Evolutionary conservation across 1,140 invertebrate genomes (phyloP).

Genomic region (Apolygus lucorum): DNA sequence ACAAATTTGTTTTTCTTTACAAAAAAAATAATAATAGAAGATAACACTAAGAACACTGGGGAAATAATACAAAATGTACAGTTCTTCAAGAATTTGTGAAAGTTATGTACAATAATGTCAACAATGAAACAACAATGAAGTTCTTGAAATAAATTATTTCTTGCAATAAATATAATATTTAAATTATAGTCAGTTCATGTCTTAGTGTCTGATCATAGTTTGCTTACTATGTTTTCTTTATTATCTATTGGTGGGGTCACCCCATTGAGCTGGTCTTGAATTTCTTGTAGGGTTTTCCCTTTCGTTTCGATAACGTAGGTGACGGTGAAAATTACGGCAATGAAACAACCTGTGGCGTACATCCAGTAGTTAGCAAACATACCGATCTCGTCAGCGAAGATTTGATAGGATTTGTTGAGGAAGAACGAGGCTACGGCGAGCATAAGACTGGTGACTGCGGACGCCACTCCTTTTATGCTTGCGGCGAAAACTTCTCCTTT

Average conservation of each 20-base stretch:
- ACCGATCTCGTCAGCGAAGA: constrained; percentile 50
- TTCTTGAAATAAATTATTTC: no score
- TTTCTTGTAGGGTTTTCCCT: constrained; percentile 64
- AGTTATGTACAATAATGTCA: no score
- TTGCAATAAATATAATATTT: no score
- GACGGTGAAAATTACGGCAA: constrained; percentile 51
- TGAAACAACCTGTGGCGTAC: constrained; percentile 58
- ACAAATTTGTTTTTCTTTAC: no score
- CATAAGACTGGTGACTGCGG: constrained; percentile 27
- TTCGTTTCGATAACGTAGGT: constrained; percentile 70
- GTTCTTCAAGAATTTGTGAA: no score
- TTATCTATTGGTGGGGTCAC: background rate
- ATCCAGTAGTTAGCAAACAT: constrained; percentile 67
- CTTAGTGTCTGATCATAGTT: constrained; percentile 33
- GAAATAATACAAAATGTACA: no score
- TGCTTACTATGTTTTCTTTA: constrained; percentile 18
- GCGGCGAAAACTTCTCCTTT: constrained; percentile 30
- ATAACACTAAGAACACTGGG: no score
- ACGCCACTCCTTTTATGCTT: constrained; percentile 28
- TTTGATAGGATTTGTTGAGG: constrained; percentile 63
- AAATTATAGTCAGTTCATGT: no score
- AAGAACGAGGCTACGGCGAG: constrained; percentile 44
- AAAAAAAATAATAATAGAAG: no score
- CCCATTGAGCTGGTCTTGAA: constrained; percentile 46
- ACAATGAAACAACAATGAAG: no score